Evolutionary conservation across 2,113 vertebrate genomes (phyloP), one percentile per base, ranked within the genome.

Genomic region (Catagonus wagneri): DNA sequence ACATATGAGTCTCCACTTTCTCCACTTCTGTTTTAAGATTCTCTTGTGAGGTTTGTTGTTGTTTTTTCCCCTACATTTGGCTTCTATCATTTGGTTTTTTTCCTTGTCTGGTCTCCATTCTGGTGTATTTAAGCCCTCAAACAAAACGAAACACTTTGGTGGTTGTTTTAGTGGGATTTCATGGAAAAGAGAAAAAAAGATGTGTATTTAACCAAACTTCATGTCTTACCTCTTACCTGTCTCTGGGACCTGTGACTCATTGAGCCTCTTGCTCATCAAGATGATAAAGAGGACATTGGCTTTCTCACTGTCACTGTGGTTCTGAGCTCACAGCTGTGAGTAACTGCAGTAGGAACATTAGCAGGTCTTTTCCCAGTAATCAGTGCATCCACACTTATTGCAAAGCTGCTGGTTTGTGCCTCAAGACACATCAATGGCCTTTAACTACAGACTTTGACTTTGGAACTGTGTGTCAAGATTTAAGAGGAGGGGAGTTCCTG

Each of bases 361-460:
- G 60, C 60, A 72, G 52, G 25, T 78, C 39, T 32, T 81, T 83
- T 65, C 50, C 74, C 84, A 84, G 88, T 58, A 60, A 69, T 93
- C 72, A 71, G 32, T 36, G 74, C 27, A 16, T 87, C 39, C 56
- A 65, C 74, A 52, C 34, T 80, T 71, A 83, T 2, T 44, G 16
- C 69, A 68, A 29, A 90, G 75, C 65, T 74, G 25, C 68, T 58
- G 63, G 25, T 83, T 92, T 78, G 58, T 68, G 50, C 79, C 54
- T 56, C 36, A 94, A 94, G 76, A 75, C 13, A 50, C 5, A 2
- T 81, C 72, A 14, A 0, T 50, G 88, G 29, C 74, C 74, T 91
- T 52, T 52, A 50, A 20, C 71, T 85, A 27, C 61, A 44, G 78
- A 76, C 71, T 90, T 83, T 91, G 92, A 65, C 69, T 86, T 96